Percentiles rank a stretch among this genome's conserved stretches.
phyloP scores from a whole-genome alignment of 2,797 vertebrate genomes.

The Ptychobarbus kaznakovi region DNA sequence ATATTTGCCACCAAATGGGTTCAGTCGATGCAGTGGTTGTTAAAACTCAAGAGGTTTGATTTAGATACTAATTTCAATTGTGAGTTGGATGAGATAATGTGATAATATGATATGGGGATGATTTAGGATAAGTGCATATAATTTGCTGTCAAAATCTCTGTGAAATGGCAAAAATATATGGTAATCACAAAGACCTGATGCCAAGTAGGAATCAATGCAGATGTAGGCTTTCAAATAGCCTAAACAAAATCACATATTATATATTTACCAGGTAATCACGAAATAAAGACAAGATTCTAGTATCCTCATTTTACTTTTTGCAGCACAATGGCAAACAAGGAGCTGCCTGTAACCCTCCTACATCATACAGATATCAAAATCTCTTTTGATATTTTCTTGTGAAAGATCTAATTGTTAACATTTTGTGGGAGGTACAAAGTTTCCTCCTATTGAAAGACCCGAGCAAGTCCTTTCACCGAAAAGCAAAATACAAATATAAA shows the following conservation, averaged over 20 bases:
- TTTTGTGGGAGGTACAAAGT: conserved; percentile 3
- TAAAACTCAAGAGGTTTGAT: not conserved
- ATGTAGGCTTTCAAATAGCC: not conserved
- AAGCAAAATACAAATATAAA: not conserved
- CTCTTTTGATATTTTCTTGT: not conserved
- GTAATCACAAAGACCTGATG: not conserved
- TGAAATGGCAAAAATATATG: not conserved
- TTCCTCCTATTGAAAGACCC: conserved; percentile 11
- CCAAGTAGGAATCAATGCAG: not conserved
- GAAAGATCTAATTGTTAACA: conserved; percentile 34
- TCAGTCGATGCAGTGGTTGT: not conserved
- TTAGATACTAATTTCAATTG: not conserved
- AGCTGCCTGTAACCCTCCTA: conserved; percentile 5
- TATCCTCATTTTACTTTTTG: not conserved
- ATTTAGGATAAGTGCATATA: not conserved
- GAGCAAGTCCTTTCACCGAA: not conserved
- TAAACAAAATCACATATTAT: not conserved
- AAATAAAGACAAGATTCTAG: not conserved
- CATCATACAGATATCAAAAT: conserved; percentile 5
- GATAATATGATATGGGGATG: not conserved
- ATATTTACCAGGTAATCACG: not conserved
- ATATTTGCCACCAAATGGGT: not conserved
- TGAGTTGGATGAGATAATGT: not conserved
- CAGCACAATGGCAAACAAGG: not conserved
- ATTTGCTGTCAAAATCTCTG: not conserved